A percentile compares a stretch with the other conserved stretches of the same genome.
Conservation (phyloP, 2,888 invertebrate genomes). For the Orchesella flavescens region DNA sequence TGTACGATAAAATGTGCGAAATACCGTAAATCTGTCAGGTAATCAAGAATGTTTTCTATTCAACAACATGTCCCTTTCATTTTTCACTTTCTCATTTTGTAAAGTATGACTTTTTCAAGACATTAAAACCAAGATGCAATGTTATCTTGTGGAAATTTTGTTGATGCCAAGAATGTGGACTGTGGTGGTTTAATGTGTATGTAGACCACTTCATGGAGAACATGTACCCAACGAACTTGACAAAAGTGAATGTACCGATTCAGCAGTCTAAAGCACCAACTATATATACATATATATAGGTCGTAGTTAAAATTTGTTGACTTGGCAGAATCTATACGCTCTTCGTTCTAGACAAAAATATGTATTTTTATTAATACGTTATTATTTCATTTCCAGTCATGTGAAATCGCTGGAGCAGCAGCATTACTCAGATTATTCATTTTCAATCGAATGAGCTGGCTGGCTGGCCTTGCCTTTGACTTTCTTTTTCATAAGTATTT, state of each 20-base stretch:
- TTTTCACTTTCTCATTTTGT: no score
- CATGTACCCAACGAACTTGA: slow-evolving; percentile 32
- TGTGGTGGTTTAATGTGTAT: no score
- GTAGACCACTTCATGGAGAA: neutral
- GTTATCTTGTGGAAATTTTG: no score
- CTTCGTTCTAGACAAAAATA: neutral
- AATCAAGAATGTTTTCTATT: no score
- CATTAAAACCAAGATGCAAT: no score
- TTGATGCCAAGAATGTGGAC: slow-evolving; percentile 26
- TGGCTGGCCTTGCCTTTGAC: slow-evolving; percentile 23
- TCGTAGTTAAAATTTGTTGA: slow-evolving; percentile 37
- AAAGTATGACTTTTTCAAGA: no score
- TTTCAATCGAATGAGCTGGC: slow-evolving; percentile 54
- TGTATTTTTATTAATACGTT: neutral
- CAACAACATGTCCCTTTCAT: no score
- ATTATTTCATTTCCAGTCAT: slow-evolving; percentile 5
- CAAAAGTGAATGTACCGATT: slow-evolving; percentile 46
- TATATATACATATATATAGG: no score
- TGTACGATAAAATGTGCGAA: no score
- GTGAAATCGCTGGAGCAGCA: neutral
- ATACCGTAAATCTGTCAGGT: no score
- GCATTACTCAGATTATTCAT: slow-evolving; percentile 37
- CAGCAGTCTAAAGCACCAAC: neutral
- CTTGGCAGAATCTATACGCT: slow-evolving; percentile 38
- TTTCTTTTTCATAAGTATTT: no score